Base-by-base conservation (phyloP, 2,888 invertebrate genomes). In the Anoncus sp. region DNA sequence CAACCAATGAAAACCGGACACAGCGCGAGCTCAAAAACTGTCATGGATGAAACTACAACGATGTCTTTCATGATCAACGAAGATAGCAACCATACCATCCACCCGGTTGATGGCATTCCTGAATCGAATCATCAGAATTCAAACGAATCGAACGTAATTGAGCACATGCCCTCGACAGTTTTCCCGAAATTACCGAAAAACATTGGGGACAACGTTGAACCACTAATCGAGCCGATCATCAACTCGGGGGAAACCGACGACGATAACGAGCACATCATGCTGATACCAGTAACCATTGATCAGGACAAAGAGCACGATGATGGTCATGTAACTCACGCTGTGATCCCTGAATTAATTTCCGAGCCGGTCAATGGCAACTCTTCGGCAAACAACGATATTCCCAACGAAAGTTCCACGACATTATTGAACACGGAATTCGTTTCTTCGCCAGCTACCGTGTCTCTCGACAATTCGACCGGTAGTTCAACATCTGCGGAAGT, bases 141-240 rank as follows among this genome's bases (percentile, higher is more conserved):
- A 3, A 88, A 87, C 45, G 86, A 86, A 47, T 79, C 84, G 20
- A 86, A 86, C 38, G 81, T 86, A 0, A 82, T 84, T 14, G 86
- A 86, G 20, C 82, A 83, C 43, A 82, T 83, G 67, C 83, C 87
- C 1, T 83, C 82, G 4, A 83, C 84, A 0, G 67, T 85, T 3
- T 81, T 83, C 38, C 84, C 86, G 3, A 85, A 86, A 75, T 72
- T 88, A 27, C 87, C 88, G 1, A 83, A 89, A 72, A 84, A 85
- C 35, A 85, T 89, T 59, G 85, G 83, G 3, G 81, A 85, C 35
- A 87, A 87, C 57, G 83, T 87, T 1, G 87, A 87, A 47, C 87
- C 88, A 0, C 31, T 87, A 2, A 78, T 80, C 53, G 83, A 85
- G 22, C 67, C 84, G 0, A 71, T 81, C 2, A 43, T 20, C 20